Evolutionary conservation across 2,888 invertebrate genomes (phyloP).

Genomic region (Dynastes grantii): DNA sequence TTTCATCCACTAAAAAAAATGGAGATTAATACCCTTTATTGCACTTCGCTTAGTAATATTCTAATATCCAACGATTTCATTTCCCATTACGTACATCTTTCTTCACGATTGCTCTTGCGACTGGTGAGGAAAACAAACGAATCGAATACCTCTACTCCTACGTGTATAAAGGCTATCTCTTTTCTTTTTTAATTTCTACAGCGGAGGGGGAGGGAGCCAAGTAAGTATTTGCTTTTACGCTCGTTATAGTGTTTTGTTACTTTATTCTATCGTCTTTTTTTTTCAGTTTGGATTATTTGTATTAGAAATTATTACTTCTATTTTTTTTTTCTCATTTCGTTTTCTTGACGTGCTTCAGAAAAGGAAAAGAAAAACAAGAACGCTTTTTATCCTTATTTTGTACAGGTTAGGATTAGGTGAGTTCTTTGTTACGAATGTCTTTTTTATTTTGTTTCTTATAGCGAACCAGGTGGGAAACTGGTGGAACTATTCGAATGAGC

Average conservation of each 20-base stretch:
- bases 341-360: slow-evolving; percentile 1
- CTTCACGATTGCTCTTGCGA: neutral
- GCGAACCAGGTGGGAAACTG: slow-evolving; percentile 81
- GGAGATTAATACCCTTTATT: slow-evolving; percentile 19
- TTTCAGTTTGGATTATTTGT: neutral
- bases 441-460: slow-evolving; percentile 39
- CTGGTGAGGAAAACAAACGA: slow-evolving; percentile 7
- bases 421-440: slow-evolving; percentile 27
- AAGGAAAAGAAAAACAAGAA: slow-evolving; percentile 19
- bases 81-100: neutral
- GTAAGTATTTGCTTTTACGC: slow-evolving; percentile 27
- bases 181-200: slow-evolving; percentile 7
- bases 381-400: slow-evolving; percentile 38
- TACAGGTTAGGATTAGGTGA: slow-evolving; percentile 41
- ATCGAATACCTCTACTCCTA: slow-evolving; percentile 23
- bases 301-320: too few species aligned
- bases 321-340: neutral
- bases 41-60: slow-evolving; percentile 5
- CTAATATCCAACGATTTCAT: neutral
- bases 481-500: slow-evolving; percentile 96
- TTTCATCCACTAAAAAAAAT: neutral
- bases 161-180: slow-evolving; percentile 4
- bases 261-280: neutral
- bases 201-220: slow-evolving; percentile 5
- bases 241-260: neutral